Conservation (phyloP, 30 jellyfish, hydroid and myxozoan species). For the Pelagia noctiluca region DNA sequence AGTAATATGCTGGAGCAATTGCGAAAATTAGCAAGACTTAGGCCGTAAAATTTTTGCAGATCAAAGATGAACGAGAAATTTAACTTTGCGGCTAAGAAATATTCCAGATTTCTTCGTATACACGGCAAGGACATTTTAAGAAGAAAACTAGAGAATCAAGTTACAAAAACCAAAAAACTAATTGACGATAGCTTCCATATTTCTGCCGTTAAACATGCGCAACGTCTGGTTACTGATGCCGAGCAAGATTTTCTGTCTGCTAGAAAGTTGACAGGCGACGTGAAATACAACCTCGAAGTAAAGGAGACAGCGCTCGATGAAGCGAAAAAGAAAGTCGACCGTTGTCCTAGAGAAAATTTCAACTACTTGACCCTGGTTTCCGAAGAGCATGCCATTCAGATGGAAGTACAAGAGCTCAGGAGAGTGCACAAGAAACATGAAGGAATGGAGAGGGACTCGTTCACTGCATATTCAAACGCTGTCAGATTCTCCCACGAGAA, state of each 20-base stretch:
- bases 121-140: not conserved
- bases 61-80: too few species aligned
- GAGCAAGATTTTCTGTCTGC: conserved; percentile 74
- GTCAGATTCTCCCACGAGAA: conserved; percentile 93
- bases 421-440: conserved; percentile 55
- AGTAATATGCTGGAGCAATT: too few species aligned
- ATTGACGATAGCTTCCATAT: conserved; percentile 56
- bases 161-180: conserved; percentile 11
- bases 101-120: not conserved
- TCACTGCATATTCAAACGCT: conserved; percentile 81
- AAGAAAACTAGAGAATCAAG: not conserved
- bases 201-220: conserved; percentile 83
- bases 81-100: not conserved
- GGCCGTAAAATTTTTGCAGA: too few species aligned
- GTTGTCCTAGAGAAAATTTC: conserved; percentile 86
- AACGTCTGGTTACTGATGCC: conserved; percentile 46
- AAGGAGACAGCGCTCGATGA: conserved; percentile 56
- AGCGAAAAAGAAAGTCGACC: conserved; percentile 74
- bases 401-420: conserved; percentile 38
- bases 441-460: conserved; percentile 73
- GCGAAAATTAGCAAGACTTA: too few species aligned
- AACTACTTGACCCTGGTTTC: conserved; percentile 68
- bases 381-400: conserved; percentile 75
- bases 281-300: conserved; percentile 44
- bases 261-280: conserved; percentile 51